Evolutionary conservation across 2,888 invertebrate species (phyloP).

Genomic region (Lithosia quadra): DNA sequence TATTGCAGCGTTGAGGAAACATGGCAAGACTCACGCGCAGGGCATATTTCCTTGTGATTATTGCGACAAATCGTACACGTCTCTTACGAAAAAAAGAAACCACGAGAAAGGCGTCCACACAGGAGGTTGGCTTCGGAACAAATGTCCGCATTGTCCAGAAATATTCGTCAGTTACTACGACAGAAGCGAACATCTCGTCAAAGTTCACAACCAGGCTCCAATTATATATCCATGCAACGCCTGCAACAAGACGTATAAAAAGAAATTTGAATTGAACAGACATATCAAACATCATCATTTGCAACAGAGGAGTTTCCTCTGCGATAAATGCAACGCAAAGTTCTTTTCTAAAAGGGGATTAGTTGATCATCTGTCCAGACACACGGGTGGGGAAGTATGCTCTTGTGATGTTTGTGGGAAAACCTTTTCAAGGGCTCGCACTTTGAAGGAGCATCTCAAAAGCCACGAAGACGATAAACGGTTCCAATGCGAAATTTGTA

Average conservation of each 20-base stretch:
- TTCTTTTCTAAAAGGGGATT: constrained; percentile 81
- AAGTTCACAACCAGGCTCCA: constrained; percentile 73
- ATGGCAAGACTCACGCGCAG: constrained; percentile 80
- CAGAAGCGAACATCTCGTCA: constrained; percentile 76
- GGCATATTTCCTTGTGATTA: constrained; percentile 85
- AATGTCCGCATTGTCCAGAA: constrained; percentile 80
- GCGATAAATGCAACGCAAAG: constrained; percentile 78
- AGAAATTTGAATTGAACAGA: constrained; percentile 78
- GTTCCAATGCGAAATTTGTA: constrained; percentile 78
- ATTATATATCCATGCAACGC: constrained; percentile 78
- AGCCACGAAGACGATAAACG: constrained; percentile 74
- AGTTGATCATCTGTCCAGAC: constrained; percentile 72
- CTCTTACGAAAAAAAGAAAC: constrained; percentile 78
- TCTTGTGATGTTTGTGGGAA: constrained; percentile 77
- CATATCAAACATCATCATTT: constrained; percentile 82
- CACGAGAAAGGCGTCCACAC: constrained; percentile 82
- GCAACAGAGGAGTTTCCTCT: constrained; percentile 76
- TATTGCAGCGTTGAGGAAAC: constrained; percentile 80
- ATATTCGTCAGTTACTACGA: constrained; percentile 83
- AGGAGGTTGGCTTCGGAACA: constrained; percentile 81
- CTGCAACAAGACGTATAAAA: constrained; percentile 79
- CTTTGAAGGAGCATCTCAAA: constrained; percentile 75
- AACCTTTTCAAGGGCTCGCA: constrained; percentile 68
- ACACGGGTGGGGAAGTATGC: constrained; percentile 69
- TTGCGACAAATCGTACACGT: constrained; percentile 85